Base-by-base conservation (phyloP, 2,113 vertebrate genomes). In the Aviceda subcristata region DNA sequence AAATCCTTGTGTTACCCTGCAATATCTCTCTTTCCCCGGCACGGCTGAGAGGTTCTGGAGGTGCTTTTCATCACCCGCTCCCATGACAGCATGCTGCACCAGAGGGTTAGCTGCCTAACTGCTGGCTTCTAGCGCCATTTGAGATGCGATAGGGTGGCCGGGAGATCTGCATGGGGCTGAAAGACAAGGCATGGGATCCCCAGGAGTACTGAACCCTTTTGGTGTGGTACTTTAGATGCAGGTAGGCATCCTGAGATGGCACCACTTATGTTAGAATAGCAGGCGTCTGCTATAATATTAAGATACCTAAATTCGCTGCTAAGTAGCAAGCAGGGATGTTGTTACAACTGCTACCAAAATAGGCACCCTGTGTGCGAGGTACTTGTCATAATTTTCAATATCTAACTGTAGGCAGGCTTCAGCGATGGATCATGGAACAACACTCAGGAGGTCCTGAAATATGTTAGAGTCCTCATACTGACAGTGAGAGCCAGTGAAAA, bases 1-100 rank as follows among this genome's bases (percentile, higher is more conserved):
- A 73, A 84, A 89, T 53, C 39, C 18, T 8, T 24, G 32, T 72
- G 32, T 75, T 78, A 78, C 16, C 30, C 38, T 27, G 60, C 27
- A 73, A 53, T 22, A 48, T 7, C 15, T 64, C 43, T 48, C 30
- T 59, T 69, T 48, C 16, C 8, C 17, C 1, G 0, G 19, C 0
- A 0, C 0, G 0, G 17, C 55, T 66, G 15, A 71, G 79, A 83
- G 38, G n/a, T 38, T 57, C 55, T 73, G 59, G 27, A 89, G 24
- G 38, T 43, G 50, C 39, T 86, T 86, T 69, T 60, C 63, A 56
- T 15, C 67, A 69, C 20, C 45, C 73, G 11, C 39, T 95, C 43
- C 68, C 67, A 20, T 7, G n/a, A 48, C 4, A 86, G 63, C 55
- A 57, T 16, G 24, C 51, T 86, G 46, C 48, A 75, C 24, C 50